Base-by-base conservation (phyloP, 2,888 invertebrate genomes). In the Malthinus seriepunctatus region DNA sequence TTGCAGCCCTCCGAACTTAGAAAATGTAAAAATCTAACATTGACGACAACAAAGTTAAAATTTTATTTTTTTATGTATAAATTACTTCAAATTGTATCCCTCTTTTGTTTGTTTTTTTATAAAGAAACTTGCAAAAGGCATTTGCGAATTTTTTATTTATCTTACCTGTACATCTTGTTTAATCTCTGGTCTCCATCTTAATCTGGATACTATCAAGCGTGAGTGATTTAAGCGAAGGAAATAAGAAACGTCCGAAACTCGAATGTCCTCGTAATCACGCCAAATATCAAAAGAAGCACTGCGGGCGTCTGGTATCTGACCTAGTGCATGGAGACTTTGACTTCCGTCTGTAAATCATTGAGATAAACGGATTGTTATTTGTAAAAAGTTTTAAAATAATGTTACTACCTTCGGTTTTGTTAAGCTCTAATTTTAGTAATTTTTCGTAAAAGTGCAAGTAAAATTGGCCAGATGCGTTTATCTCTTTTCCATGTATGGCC, bases 161-260 rank as follows among this genome's bases (percentile, higher is more conserved):
- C 49, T 56, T 75, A 84, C 86, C 69, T 81, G 79, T 6, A 88
- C 68, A 63, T 88, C 88, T 1, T 74, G 70, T 68, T 85, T 87
- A 15, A 93, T 84, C 64, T 88, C 85, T 0, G 92, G 91, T 14
- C 92, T 82, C 93, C 93, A 94, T 57, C 85, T 82, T 14, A 93
- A 79, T n/a, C 85, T 86, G 59, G 92, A 91, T 1, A 91, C 91
- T 9, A 94, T 81, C 1, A 93, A 80, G 34, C 92, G 83, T 0
- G 93, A 93, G 73, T 93, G 93, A 78, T 94, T 94, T 66, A 94
- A 83, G 23, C 88, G 85, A 44, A 93, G 79, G 75, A 89, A 92
- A 14, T 91, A 92, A 3, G 88, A 85, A 14, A 93, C 79, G 76
- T 93, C 93, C 2, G 88, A 86, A 38, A 92, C 85, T 1, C 85